These are phyloP conservation scores for Ectropis grisescens DNA, from an alignment of 1,140 invertebrate genomes.

Conservation along the genomic window DNA sequence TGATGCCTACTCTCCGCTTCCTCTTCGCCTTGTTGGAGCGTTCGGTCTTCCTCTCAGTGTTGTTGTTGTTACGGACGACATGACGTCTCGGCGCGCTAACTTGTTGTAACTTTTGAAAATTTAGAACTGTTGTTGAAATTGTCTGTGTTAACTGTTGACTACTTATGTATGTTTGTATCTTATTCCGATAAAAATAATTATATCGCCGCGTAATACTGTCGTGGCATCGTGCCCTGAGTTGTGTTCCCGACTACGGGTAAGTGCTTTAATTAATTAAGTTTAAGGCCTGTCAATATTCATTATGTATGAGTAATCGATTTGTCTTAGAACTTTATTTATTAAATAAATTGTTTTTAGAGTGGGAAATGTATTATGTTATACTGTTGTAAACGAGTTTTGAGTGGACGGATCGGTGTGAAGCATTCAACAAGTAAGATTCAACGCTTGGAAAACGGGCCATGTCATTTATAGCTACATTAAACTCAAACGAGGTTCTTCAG, in stretches of 20 bases:
- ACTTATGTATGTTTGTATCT: conserved; percentile 42
- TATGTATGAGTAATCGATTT: too few species aligned
- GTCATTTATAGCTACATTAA: too few species aligned
- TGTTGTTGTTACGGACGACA: conserved; percentile 50
- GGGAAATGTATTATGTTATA: too few species aligned
- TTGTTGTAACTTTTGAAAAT: conserved; percentile 61
- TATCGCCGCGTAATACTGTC: conserved; percentile 43
- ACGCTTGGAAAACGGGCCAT: too few species aligned
- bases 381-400: too few species aligned
- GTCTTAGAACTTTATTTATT: too few species aligned
- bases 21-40: conserved; percentile 33
- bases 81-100: conserved; percentile 27
- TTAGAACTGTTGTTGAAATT: conserved; percentile 56
- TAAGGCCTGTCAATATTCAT: too few species aligned
- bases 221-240: conserved; percentile 13
- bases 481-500: too few species aligned
- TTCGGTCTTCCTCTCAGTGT: conserved; percentile 48
- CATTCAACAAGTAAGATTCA: too few species aligned
- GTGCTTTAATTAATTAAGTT: conserved; percentile 17
- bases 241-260: conserved; percentile 30
- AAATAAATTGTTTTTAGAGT: too few species aligned
- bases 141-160: conserved; percentile 67
- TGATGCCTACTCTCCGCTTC: conserved; percentile 53
- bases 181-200: conserved; percentile 31
- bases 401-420: too few species aligned